Conservation (phyloP, 2,113 vertebrate species). For the Ptyas mucosa region DNA sequence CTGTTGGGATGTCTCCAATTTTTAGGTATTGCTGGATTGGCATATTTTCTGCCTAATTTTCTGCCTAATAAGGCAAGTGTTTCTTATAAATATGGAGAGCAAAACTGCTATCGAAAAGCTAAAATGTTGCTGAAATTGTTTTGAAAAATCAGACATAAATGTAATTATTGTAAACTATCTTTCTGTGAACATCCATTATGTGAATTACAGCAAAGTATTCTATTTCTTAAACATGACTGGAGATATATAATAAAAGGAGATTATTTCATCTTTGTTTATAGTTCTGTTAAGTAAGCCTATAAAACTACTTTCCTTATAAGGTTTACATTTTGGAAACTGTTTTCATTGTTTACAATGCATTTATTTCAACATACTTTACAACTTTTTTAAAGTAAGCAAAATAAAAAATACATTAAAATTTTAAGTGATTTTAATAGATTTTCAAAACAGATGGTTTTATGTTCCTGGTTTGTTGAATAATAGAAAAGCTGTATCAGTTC, state of each 20-base stretch:
- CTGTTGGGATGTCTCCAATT: background rate
- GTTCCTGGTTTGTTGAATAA: slow-evolving; percentile 4
- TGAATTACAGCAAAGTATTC: background rate
- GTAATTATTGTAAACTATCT: background rate
- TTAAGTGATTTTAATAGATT: background rate
- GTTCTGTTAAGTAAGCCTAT: background rate
- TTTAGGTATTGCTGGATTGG: background rate
- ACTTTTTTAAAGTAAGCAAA: slow-evolving; percentile 6
- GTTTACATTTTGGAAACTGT: background rate
- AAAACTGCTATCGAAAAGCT: background rate
- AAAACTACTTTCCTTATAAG: slow-evolving; percentile 3
- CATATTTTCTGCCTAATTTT: background rate
- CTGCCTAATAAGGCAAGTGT: background rate
- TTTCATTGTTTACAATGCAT: background rate
- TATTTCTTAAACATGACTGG: background rate
- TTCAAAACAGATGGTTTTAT: background rate
- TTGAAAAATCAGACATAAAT: background rate
- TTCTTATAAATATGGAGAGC: background rate
- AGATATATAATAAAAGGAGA: background rate
- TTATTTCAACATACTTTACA: slow-evolving; percentile 13
- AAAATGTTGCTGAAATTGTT: background rate
- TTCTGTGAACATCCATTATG: background rate
- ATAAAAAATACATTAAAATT: slow-evolving; percentile 11
- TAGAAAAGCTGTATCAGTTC: background rate
- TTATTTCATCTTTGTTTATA: background rate